Base-by-base conservation (phyloP, 2,113 vertebrate species). In the Lophius piscatorius region DNA sequence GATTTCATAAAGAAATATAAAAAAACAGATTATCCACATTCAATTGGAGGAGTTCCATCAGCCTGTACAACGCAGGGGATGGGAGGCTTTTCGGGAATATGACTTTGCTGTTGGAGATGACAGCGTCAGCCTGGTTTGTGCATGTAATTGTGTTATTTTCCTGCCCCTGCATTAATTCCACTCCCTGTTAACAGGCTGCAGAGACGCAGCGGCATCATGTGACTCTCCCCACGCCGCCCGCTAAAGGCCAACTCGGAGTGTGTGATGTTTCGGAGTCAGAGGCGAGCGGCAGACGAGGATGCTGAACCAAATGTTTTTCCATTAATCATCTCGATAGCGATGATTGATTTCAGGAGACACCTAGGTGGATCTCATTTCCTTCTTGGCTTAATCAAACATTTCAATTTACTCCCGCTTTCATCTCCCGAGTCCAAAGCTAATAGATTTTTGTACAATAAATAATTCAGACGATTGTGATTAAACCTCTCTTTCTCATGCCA, bases 311-410 rank as follows among this genome's bases (percentile, higher is more conserved):
- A 76, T 63, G 68, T 12, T 77, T 62, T 20, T 14, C 42, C 62
- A 73, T 79, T 69, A 77, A 78, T 80, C 63, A 71, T 33, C 29
- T 0, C 11, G 36, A 74, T 34, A 31, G 48, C 23, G 13, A 67
- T 45, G 75, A 45, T 24, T 74, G 63, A 70, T 75, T 72, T 61
- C 40, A 22, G 36, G 11, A 38, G 49, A 45, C 72, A 52, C 51
- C 39, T 48, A 68, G 82, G 82, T 83, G 78, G 78, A 76, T 73
- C 67, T 83, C 70, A 83, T 84, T 82, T 84, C 70, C 72, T 62
- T 55, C 67, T 57, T 16, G 42, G 51, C 51, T 65, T 81, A 77
- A 81, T 79, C 63, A 60, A 77, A 69, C 75, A 65, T 70, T 83
- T 82, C 47, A 77, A 80, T 84, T 81, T 70, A 59, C 52, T 59